Percentiles rank a stretch among this genome's conserved stretches.
Conservation (phyloP, 2,797 vertebrate genomes). For the Caiman crocodilus region DNA sequence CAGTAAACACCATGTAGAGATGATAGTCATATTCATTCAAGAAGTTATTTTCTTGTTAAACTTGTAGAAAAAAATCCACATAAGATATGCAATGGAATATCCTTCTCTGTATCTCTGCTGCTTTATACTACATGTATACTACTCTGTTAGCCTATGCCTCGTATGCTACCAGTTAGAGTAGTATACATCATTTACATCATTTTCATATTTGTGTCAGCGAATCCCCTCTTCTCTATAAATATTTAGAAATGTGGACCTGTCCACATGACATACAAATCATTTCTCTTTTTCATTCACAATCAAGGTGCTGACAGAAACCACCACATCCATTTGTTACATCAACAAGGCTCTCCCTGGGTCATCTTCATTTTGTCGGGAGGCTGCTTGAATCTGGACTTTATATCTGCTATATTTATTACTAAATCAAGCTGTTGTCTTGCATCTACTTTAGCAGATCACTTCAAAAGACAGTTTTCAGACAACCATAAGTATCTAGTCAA, state of each 20-base stretch:
- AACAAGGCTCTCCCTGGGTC: background rate
- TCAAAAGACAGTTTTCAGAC: background rate
- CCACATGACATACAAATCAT: background rate
- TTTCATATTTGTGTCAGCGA: background rate
- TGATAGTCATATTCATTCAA: background rate
- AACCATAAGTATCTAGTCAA: background rate
- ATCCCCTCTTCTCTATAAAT: background rate
- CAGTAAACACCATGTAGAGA: background rate
- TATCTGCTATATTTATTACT: background rate
- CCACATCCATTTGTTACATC: background rate
- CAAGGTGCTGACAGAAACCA: background rate
- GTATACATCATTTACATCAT: background rate
- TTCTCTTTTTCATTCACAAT: background rate
- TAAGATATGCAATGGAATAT: background rate
- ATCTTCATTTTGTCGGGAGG: background rate
- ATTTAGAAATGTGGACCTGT: background rate
- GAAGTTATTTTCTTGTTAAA: background rate
- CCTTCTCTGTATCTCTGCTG: background rate
- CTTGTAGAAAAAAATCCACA: background rate
- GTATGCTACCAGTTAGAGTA: too few species aligned
- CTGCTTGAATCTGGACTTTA: background rate
- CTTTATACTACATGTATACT: too few species aligned
- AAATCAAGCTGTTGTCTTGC: background rate
- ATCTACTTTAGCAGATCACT: background rate
- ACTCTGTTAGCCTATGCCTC: too few species aligned